Evolutionary conservation across 2,113 vertebrate species (phyloP).

Genomic region (Sardina pilchardus): DNA sequence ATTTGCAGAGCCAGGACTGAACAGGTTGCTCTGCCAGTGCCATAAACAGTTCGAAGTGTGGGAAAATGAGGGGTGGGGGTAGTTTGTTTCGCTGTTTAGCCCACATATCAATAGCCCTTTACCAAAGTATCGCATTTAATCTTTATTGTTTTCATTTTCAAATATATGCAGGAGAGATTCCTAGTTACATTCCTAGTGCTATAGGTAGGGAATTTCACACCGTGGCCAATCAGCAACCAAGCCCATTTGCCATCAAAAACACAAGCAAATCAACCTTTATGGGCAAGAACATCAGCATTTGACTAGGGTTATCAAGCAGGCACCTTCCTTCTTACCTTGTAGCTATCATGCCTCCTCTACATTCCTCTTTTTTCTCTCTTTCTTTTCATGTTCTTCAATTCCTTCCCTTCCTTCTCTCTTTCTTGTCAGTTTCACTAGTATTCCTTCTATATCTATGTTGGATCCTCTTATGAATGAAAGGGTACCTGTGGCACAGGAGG

Average conservation of each 20-base stretch:
- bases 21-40: no score
- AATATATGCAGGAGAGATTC: no score
- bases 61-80: no score
- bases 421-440: conserved; percentile 30
- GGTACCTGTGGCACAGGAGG: background rate
- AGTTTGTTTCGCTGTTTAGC: background rate
- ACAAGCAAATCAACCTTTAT: no score
- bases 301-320: no score
- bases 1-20: no score
- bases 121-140: background rate
- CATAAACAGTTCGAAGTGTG: no score
- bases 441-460: conserved; percentile 33
- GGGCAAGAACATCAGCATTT: no score
- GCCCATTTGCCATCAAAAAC: no score
- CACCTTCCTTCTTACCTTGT: background rate
- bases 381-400: conserved; percentile 36
- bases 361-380: conserved; percentile 43
- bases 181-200: no score
- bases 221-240: no score
- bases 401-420: conserved; percentile 32
- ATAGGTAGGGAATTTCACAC: no score
- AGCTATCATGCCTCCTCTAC: conserved; percentile 36
- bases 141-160: background rate
- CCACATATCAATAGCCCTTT: background rate
- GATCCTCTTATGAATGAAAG: background rate